Percentiles rank a stretch among this genome's conserved stretches.
Evolutionary conservation across 1,140 invertebrate species (phyloP).

Genomic region (Yoshiicerus persimilis): DNA sequence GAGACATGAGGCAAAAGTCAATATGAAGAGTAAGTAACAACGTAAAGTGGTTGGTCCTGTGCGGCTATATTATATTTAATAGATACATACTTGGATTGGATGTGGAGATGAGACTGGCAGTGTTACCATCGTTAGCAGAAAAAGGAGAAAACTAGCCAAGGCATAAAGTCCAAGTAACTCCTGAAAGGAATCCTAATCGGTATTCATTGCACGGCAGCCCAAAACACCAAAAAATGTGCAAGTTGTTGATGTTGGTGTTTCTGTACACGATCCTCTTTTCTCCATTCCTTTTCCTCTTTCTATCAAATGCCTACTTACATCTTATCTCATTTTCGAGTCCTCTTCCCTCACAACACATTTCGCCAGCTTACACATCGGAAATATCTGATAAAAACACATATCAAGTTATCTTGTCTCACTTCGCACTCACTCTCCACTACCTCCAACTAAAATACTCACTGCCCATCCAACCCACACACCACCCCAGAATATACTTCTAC

Average conservation of each 20-base stretch:
- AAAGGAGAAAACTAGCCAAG: not conserved
- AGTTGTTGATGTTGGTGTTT: slow-evolving; percentile 34
- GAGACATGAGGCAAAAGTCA: not conserved
- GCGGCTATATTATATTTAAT: not conserved
- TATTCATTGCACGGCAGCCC: slow-evolving; percentile 27
- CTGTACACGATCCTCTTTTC: slow-evolving; percentile 10
- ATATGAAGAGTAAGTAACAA: not conserved
- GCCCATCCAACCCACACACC: not conserved
- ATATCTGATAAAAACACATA: not conserved
- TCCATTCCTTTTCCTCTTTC: not conserved
- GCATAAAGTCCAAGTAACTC: slow-evolving; percentile 3
- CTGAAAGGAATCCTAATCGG: not conserved
- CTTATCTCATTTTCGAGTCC: not conserved
- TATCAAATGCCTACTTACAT: not conserved
- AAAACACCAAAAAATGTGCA: slow-evolving; percentile 37
- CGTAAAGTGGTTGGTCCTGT: not conserved
- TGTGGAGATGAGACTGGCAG: not conserved
- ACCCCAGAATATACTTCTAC: not conserved
- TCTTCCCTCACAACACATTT: not conserved
- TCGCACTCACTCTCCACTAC: not conserved
- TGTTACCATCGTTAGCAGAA: not conserved
- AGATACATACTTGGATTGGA: not conserved
- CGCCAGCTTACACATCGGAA: not conserved
- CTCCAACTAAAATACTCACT: not conserved
- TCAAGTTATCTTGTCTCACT: not conserved